Evolutionary conservation across 2,113 vertebrate genomes (phyloP).

Genomic region (Pterocles orientalis): DNA sequence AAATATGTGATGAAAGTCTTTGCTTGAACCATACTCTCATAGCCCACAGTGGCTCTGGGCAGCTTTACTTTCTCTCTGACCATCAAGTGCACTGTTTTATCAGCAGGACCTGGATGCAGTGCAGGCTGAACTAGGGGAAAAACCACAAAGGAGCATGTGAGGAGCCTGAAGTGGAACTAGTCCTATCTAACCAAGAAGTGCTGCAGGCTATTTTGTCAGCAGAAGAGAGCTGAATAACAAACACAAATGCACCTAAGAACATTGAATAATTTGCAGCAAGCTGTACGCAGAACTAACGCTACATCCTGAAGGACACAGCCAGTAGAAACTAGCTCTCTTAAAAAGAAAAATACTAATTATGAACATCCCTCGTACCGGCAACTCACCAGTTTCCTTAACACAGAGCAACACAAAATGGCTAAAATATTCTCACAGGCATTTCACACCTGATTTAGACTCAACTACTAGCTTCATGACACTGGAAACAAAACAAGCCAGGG

Average conservation of each 20-base stretch:
- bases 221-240: constrained; percentile 42
- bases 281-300: constrained; percentile 37
- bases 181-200: constrained; percentile 32
- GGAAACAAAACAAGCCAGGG: background rate
- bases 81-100: background rate
- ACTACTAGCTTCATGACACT: background rate
- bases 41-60: background rate
- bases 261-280: constrained; percentile 35
- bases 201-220: constrained; percentile 48
- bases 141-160: background rate
- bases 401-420: background rate
- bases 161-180: constrained; percentile 23
- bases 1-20: background rate
- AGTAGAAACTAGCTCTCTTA: background rate
- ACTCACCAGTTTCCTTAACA: background rate
- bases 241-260: constrained; percentile 36
- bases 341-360: constrained; percentile 24
- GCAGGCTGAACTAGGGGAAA: background rate
- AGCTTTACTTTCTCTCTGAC: background rate
- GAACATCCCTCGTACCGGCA: background rate
- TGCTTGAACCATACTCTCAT: fast-evolving
- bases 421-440: background rate
- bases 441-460: background rate
- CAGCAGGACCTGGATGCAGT: background rate
- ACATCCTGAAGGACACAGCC: constrained; percentile 4